Evolutionary conservation across 64 coral and sea anemone species (phyloP), one percentile per base, ranked within the genome.

Genomic region (Stylophora pistillata): DNA sequence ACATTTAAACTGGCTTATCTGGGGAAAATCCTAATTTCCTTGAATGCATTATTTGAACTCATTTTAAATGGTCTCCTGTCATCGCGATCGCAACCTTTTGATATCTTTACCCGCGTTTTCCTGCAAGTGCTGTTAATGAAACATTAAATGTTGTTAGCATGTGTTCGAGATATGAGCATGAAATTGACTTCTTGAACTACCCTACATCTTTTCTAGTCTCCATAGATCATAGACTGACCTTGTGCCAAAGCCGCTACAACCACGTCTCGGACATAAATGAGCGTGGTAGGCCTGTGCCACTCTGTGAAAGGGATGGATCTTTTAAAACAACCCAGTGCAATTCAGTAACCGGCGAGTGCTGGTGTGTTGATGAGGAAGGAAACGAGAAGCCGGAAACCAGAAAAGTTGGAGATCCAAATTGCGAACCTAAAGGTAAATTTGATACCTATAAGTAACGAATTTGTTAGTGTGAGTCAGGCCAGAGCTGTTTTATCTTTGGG

Each of bases 231-330:
- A 62, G 53, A 25, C 59, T 92, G 41, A 56, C 90, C 0, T 53
- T 77, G 26, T 92, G 90, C 54, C 90, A 92, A 29, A 64, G 34
- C 21, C 56, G 72, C 65, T 80, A 86, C 55, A 92, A 92, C 60
- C 9, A 86, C 53, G 90, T 82, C 30, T 9, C 61, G 16, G 13
- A 27, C n/a, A 61, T 92, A 17, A 63, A 74, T 15, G 57, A 86
- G 86, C 57, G 47, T 17, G 74, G 27, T 12, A 41, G 65, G 27
- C 15, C 28, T 17, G 41, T 79, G 4, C 74, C 90, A 15, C 74
- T 30, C 0, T 92, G 90, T 72, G 27, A 79, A 11, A 23, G 15
- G 0, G 73, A 92, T 92, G 90, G 90, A 55, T 78, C 81, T 20
- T 92, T 86, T 30, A 66, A 74, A 55, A n/a, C 60, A 28, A 78